Evolutionary conservation across 2,888 invertebrate species (phyloP).

Genomic region (Lottia gigantea): DNA sequence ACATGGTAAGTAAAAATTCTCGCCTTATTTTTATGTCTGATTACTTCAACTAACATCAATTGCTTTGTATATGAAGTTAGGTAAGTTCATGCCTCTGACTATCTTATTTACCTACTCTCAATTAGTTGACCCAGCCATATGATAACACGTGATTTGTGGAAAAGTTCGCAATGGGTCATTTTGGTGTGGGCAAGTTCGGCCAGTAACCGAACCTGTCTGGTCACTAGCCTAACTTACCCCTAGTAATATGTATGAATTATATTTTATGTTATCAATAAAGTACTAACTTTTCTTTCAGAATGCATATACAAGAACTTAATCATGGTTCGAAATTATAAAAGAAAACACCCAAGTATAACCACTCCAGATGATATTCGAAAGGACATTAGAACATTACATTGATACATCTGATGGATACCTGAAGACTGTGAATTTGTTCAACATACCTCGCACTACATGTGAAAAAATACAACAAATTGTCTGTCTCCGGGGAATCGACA

Average conservation of each 20-base stretch:
- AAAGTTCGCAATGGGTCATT: neutral
- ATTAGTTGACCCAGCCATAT: neutral
- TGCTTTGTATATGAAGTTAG: too few species aligned
- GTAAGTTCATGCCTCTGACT: too few species aligned
- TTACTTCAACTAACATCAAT: too few species aligned
- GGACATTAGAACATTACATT: too few species aligned
- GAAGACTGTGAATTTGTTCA: neutral
- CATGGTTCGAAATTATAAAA: neutral
- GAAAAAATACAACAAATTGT: neutral
- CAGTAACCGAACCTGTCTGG: neutral
- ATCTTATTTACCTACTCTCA: too few species aligned
- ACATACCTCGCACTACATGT: neutral
- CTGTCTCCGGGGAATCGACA: too few species aligned
- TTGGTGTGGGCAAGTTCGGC: neutral
- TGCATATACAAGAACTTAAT: constrained; percentile 7
- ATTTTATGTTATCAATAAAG: neutral
- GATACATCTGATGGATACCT: constrained; percentile 11
- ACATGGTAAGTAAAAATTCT: too few species aligned
- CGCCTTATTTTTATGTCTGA: too few species aligned
- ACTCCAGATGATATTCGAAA: too few species aligned
- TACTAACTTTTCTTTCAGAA: neutral
- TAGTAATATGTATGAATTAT: neutral
- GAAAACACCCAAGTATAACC: too few species aligned
- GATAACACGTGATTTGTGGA: neutral
- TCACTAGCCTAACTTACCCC: neutral